Base-by-base conservation (phyloP, 1,140 invertebrate species). In the Calephelis nemesis region DNA sequence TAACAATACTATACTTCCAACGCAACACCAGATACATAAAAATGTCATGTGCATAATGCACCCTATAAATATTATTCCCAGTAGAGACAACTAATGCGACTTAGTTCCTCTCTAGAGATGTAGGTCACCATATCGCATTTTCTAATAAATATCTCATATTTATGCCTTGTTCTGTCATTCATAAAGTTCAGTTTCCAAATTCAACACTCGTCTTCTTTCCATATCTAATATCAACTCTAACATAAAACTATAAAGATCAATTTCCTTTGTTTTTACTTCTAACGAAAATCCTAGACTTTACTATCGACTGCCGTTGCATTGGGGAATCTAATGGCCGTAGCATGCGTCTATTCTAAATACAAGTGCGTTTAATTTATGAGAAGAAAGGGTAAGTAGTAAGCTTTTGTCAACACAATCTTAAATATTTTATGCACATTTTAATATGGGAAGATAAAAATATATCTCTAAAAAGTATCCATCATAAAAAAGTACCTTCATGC, bases 41-140 rank as follows among this genome's bases (percentile, higher is more conserved):
- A 89, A 79, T 82, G 89, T 91, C 89, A 90, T 83, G 82, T 86
- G 84, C 89, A 89, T 89, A 86, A 86, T 91, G 87, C 87, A 90
- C 86, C 81, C 87, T 77, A 91, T 89, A 90, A 90, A 91, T 91
- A 90, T 90, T 83, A 86, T 83, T 85, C 87, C 86, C 88, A 77
- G 73, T 80, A 76, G 85, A 88, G 76, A 73, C 74, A 47, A 45
- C 82, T 88, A 89, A 90, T 83, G 76, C 79, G 84, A 77, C 78
- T 82, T 82, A 84, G 79, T 82, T 76, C 79, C 79, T 85, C 87
- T 90, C 84, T 68, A 84, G 89, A 91, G 88, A 91, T 90, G 82
- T 91, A 87, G 87, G 88, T 90, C 88, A 91, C 74, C 72, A 76
- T 85, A 81, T 78, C 87, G 79, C 71, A 78, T 68, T 75, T 76